phyloP scores from a whole-genome alignment of 2,888 invertebrate species.

The Panorpa germanica region DNA sequence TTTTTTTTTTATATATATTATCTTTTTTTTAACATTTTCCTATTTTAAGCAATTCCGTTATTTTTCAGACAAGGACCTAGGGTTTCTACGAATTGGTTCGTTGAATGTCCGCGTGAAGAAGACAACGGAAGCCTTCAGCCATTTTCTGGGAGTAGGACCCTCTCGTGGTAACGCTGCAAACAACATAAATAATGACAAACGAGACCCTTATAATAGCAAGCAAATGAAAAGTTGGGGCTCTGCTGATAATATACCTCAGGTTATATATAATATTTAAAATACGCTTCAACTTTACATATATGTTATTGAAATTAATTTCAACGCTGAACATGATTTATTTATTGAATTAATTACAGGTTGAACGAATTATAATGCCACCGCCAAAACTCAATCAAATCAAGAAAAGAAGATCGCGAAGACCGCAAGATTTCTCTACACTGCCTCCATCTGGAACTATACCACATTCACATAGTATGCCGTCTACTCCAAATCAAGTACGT shows the following conservation, averaged over 20 bases:
- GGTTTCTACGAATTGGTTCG: slow-evolving; percentile 81
- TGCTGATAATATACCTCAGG: slow-evolving; percentile 67
- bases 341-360: slow-evolving; percentile 27
- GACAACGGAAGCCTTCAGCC: slow-evolving; percentile 82
- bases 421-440: slow-evolving; percentile 27
- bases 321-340: slow-evolving; percentile 11
- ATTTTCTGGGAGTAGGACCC: slow-evolving; percentile 63
- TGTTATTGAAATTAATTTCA: neutral
- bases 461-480: slow-evolving; percentile 43
- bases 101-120: slow-evolving; percentile 82
- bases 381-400: slow-evolving; percentile 47
- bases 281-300: neutral
- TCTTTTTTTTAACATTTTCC: slow-evolving; percentile 2
- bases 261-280: slow-evolving; percentile 14
- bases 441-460: slow-evolving; percentile 14
- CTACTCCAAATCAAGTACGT: slow-evolving; percentile 42
- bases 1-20: slow-evolving; percentile 7
- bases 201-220: slow-evolving; percentile 34
- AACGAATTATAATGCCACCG: slow-evolving; percentile 42
- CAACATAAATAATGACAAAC: slow-evolving; percentile 16
- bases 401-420: slow-evolving; percentile 44
- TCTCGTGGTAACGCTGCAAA: slow-evolving; percentile 12
- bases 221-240: slow-evolving; percentile 81
- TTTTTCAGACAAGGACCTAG: slow-evolving; percentile 65
- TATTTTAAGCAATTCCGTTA: slow-evolving; percentile 8